These are phyloP conservation scores for Tholera decimalis DNA, from an alignment of 2,888 invertebrate genomes.

Conservation along the genomic window DNA sequence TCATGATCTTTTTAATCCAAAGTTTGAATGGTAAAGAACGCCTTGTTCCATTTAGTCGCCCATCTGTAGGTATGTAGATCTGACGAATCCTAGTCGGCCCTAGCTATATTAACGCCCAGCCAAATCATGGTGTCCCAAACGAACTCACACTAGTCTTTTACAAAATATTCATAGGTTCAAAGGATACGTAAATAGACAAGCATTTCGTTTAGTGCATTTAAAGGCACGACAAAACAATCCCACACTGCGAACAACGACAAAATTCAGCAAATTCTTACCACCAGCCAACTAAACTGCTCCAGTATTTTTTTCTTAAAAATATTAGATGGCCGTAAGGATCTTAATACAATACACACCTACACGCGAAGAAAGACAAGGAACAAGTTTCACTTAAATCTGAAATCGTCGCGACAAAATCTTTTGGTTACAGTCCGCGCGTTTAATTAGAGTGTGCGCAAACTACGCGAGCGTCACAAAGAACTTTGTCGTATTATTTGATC, in stretches of 20 bases:
- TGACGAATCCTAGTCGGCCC: not conserved
- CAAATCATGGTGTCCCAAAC: not conserved
- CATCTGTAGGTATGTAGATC: not conserved
- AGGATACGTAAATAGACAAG: not conserved
- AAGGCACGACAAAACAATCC: slow-evolving; percentile 17
- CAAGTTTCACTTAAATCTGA: slow-evolving; percentile 84
- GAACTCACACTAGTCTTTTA: not conserved
- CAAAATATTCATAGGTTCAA: not conserved
- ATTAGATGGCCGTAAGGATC: slow-evolving; percentile 66
- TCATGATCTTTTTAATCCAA: too few relatives aligned
- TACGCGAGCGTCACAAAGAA: slow-evolving; percentile 47
- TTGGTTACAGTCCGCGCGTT: slow-evolving; percentile 59
- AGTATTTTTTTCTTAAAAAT: slow-evolving; percentile 52
- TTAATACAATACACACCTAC: slow-evolving; percentile 79
- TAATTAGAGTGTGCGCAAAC: slow-evolving; percentile 58
- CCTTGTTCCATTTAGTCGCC: too few relatives aligned
- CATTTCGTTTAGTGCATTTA: not conserved
- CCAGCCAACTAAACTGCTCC: slow-evolving; percentile 23
- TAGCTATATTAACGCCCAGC: not conserved
- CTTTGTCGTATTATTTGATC: slow-evolving; percentile 52
- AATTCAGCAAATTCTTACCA: slow-evolving; percentile 24
- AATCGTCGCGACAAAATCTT: slow-evolving; percentile 80
- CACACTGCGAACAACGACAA: slow-evolving; percentile 26
- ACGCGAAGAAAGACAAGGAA: slow-evolving; percentile 77
- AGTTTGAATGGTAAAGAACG: too few relatives aligned